Percentiles rank a stretch among this genome's conserved stretches.
Evolutionary conservation across 2,888 invertebrate genomes (phyloP).

Genomic region (Odontocolon sp.): DNA sequence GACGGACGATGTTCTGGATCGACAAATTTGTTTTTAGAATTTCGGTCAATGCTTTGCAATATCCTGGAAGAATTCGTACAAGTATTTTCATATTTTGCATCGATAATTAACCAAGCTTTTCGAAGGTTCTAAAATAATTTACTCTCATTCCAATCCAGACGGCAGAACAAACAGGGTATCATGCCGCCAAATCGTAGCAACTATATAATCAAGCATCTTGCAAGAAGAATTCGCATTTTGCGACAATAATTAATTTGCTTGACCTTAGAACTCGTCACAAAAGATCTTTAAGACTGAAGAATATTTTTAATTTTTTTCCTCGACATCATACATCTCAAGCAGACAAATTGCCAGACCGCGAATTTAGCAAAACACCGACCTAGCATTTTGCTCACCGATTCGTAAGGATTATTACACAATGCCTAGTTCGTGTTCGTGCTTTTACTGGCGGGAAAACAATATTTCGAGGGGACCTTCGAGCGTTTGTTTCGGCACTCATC

Average conservation of each 20-base stretch:
- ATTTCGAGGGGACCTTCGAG: not conserved
- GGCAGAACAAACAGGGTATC: too few species aligned
- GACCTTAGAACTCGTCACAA: too few species aligned
- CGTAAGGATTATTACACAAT: conserved; percentile 5
- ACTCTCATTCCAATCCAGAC: too few species aligned
- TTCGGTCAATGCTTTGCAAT: not conserved
- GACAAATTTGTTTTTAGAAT: not conserved
- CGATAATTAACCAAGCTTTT: too few species aligned
- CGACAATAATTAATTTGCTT: too few species aligned
- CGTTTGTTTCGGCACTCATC: not conserved
- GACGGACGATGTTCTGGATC: not conserved
- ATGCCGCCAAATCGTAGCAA: too few species aligned
- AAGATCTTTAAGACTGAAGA: not conserved
- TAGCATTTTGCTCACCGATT: not conserved
- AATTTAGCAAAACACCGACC: not conserved
- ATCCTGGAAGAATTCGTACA: not conserved
- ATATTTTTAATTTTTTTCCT: not conserved
- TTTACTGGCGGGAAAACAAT: not conserved
- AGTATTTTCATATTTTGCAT: too few species aligned
- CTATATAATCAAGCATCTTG: too few species aligned
- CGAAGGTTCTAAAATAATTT: too few species aligned
- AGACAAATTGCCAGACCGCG: too few species aligned
- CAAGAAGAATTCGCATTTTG: too few species aligned
- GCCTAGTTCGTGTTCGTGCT: not conserved
- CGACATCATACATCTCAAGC: not conserved